Base-by-base conservation (phyloP, 1,140 invertebrate genomes). In the Calycopis cecrops region DNA sequence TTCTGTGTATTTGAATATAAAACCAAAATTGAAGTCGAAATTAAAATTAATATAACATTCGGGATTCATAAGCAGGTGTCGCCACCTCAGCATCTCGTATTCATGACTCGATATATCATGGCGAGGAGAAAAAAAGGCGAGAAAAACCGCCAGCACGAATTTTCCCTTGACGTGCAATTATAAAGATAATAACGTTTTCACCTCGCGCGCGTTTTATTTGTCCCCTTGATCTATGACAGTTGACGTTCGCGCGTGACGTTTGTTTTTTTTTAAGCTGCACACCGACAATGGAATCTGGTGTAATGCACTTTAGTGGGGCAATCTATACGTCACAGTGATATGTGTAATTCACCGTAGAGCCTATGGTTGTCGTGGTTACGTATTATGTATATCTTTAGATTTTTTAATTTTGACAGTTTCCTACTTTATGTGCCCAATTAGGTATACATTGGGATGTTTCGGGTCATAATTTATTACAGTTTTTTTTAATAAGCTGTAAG, bases 121-220 rank as follows among this genome's bases (percentile, higher is more conserved):
- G 65, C 60, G 44, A 55, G 48, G 56, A 54, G 63, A 52, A 64
- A 66, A 65, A 69, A 72, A 59, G 65, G 55, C 58, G 60, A 60
- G 51, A 70, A 70, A 71, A 63, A 28, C 21, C 21, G 21, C n/a
- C 65, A 59, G 62, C 40, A 17, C 40, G 40, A 44, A 70, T 67
- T 67, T 68, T 65, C 60, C 62, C 77, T 78, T 83, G 81, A 85
- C 78, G 71, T 83, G 78, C 81, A 85, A 85, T 85, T 85, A 85
- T 80, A 85, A 81, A 85, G 78, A 81, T 85, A 83, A 85, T 85
- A 85, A 85, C 75, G 74, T 76, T 84, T 82, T 81, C 79, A 77
- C 71, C 69, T 74, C 73, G 55, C 67, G 61, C 14, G 58, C 69
- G 67, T 75, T 83, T 85, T 83, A 79, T 79, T 82, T 77, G 72